phyloP scores from a whole-genome alignment of 30 jellyfish, hydroid and myxozoan species.

The Aurelia sp. region DNA sequence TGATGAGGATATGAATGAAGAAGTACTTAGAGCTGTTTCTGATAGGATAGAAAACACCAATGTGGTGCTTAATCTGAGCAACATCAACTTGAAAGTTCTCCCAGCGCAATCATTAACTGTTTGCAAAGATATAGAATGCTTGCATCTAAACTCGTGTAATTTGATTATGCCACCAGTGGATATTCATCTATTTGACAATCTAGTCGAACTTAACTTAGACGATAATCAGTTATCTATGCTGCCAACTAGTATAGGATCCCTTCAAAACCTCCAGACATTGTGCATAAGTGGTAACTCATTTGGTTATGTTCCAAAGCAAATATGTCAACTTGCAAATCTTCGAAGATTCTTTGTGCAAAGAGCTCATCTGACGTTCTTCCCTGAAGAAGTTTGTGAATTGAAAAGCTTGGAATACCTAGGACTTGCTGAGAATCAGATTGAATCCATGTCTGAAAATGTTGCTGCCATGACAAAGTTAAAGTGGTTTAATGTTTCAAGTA shows the following conservation, averaged over 20 bases:
- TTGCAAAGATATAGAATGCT: constrained; percentile 18
- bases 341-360: constrained; percentile 73
- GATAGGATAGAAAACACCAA: constrained; percentile 13
- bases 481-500: constrained; percentile 82
- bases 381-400: constrained; percentile 72
- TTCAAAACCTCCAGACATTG: constrained; percentile 57
- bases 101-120: constrained; percentile 61
- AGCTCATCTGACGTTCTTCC: constrained; percentile 75
- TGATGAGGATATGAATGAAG: constrained; percentile 14
- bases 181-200: constrained; percentile 41
- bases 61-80: constrained; percentile 64
- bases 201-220: constrained; percentile 83
- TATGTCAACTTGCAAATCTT: constrained; percentile 52
- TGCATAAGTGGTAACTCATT: constrained; percentile 90
- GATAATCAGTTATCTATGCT: constrained; percentile 84
- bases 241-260: constrained; percentile 73
- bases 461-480: constrained; percentile 42
- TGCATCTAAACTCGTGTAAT: constrained; percentile 60
- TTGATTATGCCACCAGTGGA: constrained; percentile 92
- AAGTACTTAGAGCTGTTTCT: neutral
- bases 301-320: constrained; percentile 66
- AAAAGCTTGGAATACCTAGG: constrained; percentile 78
- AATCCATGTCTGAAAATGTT: constrained; percentile 75
- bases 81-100: constrained; percentile 58
- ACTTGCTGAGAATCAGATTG: constrained; percentile 67